A percentile compares a stretch with the other conserved stretches of the same genome.
phyloP scores from a whole-genome alignment of 2,113 vertebrate genomes.

The Leucopsar rothschildi region DNA sequence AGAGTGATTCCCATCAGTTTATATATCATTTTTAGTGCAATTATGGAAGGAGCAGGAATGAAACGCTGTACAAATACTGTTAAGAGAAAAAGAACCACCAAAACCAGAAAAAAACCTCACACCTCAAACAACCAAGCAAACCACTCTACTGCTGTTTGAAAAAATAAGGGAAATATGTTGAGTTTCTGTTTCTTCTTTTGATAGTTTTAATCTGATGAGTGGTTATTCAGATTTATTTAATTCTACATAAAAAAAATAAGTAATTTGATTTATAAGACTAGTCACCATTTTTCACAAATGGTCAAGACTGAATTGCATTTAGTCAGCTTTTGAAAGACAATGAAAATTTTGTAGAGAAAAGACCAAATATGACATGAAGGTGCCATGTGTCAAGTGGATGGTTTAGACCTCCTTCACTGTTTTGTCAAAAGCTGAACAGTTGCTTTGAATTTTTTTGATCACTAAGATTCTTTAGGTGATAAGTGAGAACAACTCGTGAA shows the following conservation, averaged over 20 bases:
- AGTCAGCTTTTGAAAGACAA: slow-evolving; percentile 11
- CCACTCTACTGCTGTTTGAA: not conserved
- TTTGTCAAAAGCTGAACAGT: not conserved
- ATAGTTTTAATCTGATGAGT: not conserved
- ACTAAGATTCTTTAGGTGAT: not conserved
- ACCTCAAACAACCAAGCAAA: not conserved
- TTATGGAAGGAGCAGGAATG: not conserved
- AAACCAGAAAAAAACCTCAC: not conserved
- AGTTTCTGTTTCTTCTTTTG: not conserved
- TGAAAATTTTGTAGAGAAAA: not conserved
- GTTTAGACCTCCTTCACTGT: slow-evolving; percentile 11
- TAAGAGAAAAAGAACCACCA: not conserved
- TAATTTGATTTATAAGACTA: not conserved
- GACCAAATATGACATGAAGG: not conserved
- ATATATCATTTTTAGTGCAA: not conserved
- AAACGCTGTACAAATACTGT: not conserved
- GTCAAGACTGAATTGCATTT: not conserved
- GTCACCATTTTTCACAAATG: not conserved
- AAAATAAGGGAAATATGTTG: not conserved
- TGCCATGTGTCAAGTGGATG: not conserved
- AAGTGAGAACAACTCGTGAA: not conserved
- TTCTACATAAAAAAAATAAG: not conserved
- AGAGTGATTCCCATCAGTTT: not conserved
- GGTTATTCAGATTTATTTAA: not conserved
- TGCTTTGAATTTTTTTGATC: not conserved